These are phyloP conservation scores for Anser cygnoides DNA, from an alignment of 2,113 vertebrate genomes.

Conservation along the genomic window DNA sequence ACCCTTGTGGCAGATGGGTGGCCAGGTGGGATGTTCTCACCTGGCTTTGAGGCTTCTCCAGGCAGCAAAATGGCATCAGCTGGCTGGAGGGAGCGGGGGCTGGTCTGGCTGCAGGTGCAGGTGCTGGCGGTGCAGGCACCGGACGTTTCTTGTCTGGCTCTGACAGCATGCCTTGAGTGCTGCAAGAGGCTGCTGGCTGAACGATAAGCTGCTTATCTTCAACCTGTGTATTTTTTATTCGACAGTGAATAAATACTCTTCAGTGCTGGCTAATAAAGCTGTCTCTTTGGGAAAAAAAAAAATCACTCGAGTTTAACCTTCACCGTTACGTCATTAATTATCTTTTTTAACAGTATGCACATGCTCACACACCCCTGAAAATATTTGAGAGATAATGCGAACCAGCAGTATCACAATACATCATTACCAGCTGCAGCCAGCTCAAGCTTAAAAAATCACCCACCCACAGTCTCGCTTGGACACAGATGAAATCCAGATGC, in stretches of 20 bases:
- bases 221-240: neutral
- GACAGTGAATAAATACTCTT: neutral
- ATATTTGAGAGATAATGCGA: neutral
- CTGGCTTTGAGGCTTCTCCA: too few relatives aligned
- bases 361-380: neutral
- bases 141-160: neutral
- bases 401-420: neutral
- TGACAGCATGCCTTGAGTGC: accelerated
- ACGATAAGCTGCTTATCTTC: neutral
- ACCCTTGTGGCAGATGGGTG: too few relatives aligned
- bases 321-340: neutral
- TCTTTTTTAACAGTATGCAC: neutral
- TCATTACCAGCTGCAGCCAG: neutral
- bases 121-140: too few relatives aligned
- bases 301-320: neutral
- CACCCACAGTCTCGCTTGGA: neutral
- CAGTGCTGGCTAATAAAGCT: neutral
- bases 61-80: too few relatives aligned
- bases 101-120: too few relatives aligned
- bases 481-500: constrained; percentile 39
- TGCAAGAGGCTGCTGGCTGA: neutral
- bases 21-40: too few relatives aligned
- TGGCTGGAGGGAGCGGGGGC: too few relatives aligned
- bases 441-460: neutral
- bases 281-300: neutral